Evolutionary conservation across 1,140 invertebrate genomes (phyloP).

Genomic region (Trichoplusia ni): DNA sequence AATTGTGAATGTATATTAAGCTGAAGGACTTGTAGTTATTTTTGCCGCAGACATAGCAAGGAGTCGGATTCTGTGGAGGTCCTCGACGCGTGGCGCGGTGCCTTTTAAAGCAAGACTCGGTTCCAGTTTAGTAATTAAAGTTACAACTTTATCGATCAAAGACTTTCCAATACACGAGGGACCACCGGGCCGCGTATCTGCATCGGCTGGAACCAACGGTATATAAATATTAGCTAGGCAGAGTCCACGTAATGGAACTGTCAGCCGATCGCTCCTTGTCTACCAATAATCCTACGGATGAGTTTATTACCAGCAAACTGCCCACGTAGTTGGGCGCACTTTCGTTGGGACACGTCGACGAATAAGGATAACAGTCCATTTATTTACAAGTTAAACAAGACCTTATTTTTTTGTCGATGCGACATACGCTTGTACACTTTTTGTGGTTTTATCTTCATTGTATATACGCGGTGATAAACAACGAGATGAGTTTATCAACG

Average conservation of each 20-base stretch:
- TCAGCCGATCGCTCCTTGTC: constrained; percentile 60
- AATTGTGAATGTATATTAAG: constrained; percentile 4
- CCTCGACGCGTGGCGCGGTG: constrained; percentile 56
- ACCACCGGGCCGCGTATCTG: constrained; percentile 65
- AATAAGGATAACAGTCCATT: constrained; percentile 50
- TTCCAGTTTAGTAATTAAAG: constrained; percentile 79
- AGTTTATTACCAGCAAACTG: constrained; percentile 66
- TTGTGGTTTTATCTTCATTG: constrained; percentile 1
- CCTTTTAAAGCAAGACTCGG: constrained; percentile 60
- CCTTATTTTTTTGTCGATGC: constrained; percentile 7
- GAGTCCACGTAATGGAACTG: constrained; percentile 69
- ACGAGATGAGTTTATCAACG: constrained; percentile 16
- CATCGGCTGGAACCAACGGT: constrained; percentile 48
- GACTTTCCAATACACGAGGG: constrained; percentile 58
- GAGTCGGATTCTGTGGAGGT: constrained; percentile 38
- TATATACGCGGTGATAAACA: constrained; percentile 7
- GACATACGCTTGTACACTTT: constrained; percentile 1
- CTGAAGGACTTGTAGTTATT: constrained; percentile 24
- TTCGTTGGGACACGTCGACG: constrained; percentile 38
- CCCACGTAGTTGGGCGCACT: constrained; percentile 52
- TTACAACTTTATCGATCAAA: constrained; percentile 78
- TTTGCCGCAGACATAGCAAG: constrained; percentile 13
- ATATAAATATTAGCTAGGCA: constrained; percentile 65
- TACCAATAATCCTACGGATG: constrained; percentile 64
- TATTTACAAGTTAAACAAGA: constrained; percentile 40